Conservation (phyloP, 2,888 invertebrate genomes). For the Nemoura dubitans region DNA sequence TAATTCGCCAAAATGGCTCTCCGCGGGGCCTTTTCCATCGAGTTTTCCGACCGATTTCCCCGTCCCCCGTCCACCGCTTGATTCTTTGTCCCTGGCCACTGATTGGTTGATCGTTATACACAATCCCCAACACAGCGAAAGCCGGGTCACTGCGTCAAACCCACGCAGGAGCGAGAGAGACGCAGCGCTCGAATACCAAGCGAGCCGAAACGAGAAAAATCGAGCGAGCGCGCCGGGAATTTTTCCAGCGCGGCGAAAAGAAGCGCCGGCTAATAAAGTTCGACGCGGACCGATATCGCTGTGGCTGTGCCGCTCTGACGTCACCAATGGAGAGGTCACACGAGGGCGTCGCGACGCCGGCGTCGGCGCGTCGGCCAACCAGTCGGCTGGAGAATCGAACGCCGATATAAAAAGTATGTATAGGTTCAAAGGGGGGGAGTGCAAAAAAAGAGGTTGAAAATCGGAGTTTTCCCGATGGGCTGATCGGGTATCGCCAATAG, state of each 20-base stretch:
- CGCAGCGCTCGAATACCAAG: background rate
- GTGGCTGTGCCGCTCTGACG: background rate
- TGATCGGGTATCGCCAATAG: constrained; percentile 50
- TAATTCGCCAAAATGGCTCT: background rate
- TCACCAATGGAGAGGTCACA: constrained; percentile 35
- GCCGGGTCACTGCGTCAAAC: background rate
- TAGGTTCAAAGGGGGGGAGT: background rate
- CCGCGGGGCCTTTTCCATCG: background rate
- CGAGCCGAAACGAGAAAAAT: background rate
- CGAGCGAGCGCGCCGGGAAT: background rate
- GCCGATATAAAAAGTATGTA: constrained; percentile 43
- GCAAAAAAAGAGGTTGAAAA: constrained; percentile 30
- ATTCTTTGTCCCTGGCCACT: background rate
- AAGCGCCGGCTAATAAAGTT: background rate
- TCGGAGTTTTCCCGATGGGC: constrained; percentile 33
- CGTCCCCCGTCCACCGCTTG: background rate
- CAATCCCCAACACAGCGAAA: background rate
- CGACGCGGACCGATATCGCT: background rate
- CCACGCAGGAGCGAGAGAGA: background rate
- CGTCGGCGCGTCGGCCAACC: constrained; percentile 32
- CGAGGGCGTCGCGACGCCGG: constrained; percentile 41
- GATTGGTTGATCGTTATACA: background rate
- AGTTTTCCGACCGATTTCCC: background rate
- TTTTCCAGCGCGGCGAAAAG: constrained; percentile 1
- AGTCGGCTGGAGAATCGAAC: constrained; percentile 39